Conservation (phyloP, 2,113 vertebrate species). For the Shinisaurus crocodilurus region DNA sequence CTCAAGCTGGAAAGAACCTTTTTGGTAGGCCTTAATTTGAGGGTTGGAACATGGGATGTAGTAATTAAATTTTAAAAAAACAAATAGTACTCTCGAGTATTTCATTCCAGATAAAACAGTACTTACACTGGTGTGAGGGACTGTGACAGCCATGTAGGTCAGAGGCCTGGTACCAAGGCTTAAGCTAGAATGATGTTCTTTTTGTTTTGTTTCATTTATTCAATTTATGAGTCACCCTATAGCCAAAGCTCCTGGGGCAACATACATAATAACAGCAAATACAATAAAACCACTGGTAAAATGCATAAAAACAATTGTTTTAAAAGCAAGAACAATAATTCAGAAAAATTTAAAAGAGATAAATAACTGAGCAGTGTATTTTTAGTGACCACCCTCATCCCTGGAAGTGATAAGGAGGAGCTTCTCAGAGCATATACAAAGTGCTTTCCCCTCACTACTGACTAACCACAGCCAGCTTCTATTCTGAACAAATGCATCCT, state of each 20-base stretch:
- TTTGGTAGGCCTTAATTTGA: background rate
- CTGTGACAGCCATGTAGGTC: background rate
- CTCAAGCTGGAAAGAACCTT: constrained; percentile 80
- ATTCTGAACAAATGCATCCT: background rate
- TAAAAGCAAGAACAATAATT: no score
- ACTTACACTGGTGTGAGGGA: no score
- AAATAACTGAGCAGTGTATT: no score
- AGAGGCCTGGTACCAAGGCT: background rate
- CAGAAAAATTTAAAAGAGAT: no score
- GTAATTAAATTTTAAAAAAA: background rate
- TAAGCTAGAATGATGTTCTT: no score
- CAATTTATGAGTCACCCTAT: no score
- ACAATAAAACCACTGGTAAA: no score
- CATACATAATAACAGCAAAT: no score
- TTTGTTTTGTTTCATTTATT: no score
- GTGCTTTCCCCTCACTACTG: background rate
- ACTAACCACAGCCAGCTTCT: background rate
- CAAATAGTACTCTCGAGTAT: background rate
- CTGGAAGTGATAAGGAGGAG: background rate
- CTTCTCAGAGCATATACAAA: background rate
- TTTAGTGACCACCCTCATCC: background rate
- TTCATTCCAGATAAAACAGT: background rate
- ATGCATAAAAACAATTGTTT: no score
- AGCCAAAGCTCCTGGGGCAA: no score
- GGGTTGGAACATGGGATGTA: constrained; percentile 74